Base-by-base conservation (phyloP, 2,888 invertebrate species). In the Syritta pipiens region DNA sequence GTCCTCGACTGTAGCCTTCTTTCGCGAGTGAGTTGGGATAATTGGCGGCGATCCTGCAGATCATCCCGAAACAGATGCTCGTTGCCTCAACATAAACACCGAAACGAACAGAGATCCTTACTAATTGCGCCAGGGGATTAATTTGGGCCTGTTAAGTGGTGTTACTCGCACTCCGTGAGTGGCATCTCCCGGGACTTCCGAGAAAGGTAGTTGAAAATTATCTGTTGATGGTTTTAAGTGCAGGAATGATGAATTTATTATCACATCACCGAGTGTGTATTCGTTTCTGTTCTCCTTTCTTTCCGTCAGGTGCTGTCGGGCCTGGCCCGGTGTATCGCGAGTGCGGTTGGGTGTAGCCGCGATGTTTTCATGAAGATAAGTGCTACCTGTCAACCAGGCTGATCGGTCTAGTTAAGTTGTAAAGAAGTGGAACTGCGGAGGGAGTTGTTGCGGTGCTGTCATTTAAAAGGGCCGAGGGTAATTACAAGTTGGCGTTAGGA, bases 141-240 rank as follows among this genome's bases (percentile, higher is more conserved):
- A 79, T 79, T 68, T 74, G 57, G 60, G 44, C 49, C 60, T 79
- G 62, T 74, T 79, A 79, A 79, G 79, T 79, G 72, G 62, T 79
- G 79, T 79, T 72, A 62, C 71, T 77, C 59, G 59, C 72, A 72
- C 72, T 79, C 79, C 14, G 48, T 55, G 40, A 72, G 55, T 67
- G 60, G 62, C 53, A 63, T 62, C 55, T 49, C 67, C 10, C 10
- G 35, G 30, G 60, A 74, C 79, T 79, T 79, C 79, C 67, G 68
- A 79, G 79, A 79, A 79, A 74, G 67, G 68, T 79, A 79, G 79
- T 79, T 79, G 72, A 63, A 74, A 79, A 79, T 79, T 79, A 74
- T 79, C 74, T 79, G 79, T 79, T 79, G 79, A 79, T 68, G 79
- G 79, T 79, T 74, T 79, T 74, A 79, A 79, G 79, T 79, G 72